Evolutionary conservation across 2,797 vertebrate genomes (phyloP), one percentile per base, ranked within the genome.

Genomic region (Neosilurus mollespiculum): DNA sequence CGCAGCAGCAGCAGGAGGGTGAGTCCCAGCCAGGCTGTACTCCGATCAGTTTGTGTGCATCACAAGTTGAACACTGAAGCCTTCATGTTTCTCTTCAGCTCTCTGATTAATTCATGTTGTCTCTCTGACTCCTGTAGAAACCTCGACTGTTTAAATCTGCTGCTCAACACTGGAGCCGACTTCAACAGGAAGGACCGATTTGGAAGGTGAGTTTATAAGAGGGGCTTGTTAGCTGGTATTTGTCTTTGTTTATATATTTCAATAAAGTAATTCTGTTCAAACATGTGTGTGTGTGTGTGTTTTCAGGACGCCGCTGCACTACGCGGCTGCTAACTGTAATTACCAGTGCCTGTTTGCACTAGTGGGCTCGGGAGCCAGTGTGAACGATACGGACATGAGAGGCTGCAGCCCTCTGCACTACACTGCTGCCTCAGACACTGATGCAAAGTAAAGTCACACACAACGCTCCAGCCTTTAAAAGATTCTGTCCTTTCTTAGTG

Each of bases 271-370:
- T 66, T 26, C 9, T 18, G 1, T 53, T 16, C 49, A 3, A 2
- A 16, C 22, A 24, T 59, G 58, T 77, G 34, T 59, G 58, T 77
- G 71, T 71, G 18, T 34, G 30, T 83, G 86, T 62, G 4, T 88
- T 79, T 90, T 84, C 89, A 99, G 98, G 94, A 97, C 97, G 87
- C 96, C 98, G 84, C 93, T 99, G 89, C 98, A 99, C 93, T 99
- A 99, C 30, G 97, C 98, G 89, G 98, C 98, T 88, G 98, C 97
- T 92, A 99, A 99, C 91, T 99, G 98, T 94, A 99, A 99, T 94
- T 98, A 99, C 94, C 97, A 99, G 95, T 99, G 98, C 94, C 95
- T 99, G 92, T 99, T 99, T 94, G 97, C 97, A 90, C 96, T 99
- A 94, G 98, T 99, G 94, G 97, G 97, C 83, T 98, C 98, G 76